These are phyloP conservation scores for Morus bassanus DNA, from an alignment of 2,797 vertebrate genomes.

Conservation along the genomic window DNA sequence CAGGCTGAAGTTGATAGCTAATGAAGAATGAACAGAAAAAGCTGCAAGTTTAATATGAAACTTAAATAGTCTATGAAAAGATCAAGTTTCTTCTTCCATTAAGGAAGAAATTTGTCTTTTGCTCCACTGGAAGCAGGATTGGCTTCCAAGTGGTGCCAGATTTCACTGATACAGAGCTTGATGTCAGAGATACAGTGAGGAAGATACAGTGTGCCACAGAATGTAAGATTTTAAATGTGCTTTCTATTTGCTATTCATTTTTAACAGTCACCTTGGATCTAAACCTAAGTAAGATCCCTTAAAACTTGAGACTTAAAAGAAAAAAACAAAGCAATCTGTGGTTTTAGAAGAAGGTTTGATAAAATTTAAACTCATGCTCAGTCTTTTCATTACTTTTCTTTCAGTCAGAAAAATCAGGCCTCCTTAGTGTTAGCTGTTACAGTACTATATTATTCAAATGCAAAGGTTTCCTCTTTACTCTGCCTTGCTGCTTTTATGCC, in stretches of 20 bases:
- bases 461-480: background rate
- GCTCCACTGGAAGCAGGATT: background rate
- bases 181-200: background rate
- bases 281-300: background rate
- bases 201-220: background rate
- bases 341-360: background rate
- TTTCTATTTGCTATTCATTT: background rate
- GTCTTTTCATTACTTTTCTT: background rate
- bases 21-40: slow-evolving; percentile 2
- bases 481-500: background rate
- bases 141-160: background rate
- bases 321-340: background rate
- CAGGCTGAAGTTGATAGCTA: background rate
- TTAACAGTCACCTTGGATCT: background rate
- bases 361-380: background rate
- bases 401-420: background rate
- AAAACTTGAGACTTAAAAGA: background rate
- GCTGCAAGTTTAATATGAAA: background rate
- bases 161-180: background rate
- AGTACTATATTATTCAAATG: background rate
- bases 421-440: background rate
- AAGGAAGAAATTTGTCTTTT: background rate
- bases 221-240: background rate
- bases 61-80: background rate
- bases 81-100: background rate